Conservation (phyloP, 2,797 vertebrate species). For the Okamejei kenojei region DNA sequence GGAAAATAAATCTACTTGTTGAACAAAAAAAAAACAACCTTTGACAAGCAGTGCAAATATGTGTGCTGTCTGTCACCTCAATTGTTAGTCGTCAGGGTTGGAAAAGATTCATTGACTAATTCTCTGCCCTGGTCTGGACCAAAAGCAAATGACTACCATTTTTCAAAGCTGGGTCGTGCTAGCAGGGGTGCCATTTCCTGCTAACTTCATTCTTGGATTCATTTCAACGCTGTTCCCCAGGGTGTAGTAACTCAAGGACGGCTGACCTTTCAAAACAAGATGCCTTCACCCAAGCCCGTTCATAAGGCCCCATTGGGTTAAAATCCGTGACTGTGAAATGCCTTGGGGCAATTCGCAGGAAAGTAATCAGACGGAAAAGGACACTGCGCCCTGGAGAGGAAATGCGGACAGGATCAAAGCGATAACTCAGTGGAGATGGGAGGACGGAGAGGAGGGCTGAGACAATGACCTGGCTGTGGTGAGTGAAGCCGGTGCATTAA, state of each 20-base stretch:
- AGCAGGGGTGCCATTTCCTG: background rate
- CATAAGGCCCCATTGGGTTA: background rate
- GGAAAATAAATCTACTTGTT: slow-evolving; percentile 9
- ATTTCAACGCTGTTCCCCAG: background rate
- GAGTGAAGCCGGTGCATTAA: too few relatives aligned
- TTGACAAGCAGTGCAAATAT: background rate
- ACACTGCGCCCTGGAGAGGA: background rate
- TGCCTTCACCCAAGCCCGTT: background rate
- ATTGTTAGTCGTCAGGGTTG: too few relatives aligned
- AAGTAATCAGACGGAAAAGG: background rate
- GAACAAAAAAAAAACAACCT: background rate
- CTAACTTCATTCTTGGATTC: background rate
- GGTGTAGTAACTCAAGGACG: too few relatives aligned
- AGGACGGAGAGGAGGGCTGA: background rate
- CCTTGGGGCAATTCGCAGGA: too few relatives aligned
- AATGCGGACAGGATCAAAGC: background rate
- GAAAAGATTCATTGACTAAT: background rate
- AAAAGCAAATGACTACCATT: background rate
- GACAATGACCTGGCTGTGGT: too few relatives aligned
- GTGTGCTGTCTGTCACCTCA: background rate
- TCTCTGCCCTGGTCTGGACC: background rate
- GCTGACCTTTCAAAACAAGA: background rate
- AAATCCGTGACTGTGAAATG: background rate
- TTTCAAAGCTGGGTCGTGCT: background rate
- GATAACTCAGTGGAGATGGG: background rate